A percentile compares a stretch with the other conserved stretches of the same genome.
Evolutionary conservation across 2,113 vertebrate genomes (phyloP).

Genomic region (Ictidomys tridecemlineatus): DNA sequence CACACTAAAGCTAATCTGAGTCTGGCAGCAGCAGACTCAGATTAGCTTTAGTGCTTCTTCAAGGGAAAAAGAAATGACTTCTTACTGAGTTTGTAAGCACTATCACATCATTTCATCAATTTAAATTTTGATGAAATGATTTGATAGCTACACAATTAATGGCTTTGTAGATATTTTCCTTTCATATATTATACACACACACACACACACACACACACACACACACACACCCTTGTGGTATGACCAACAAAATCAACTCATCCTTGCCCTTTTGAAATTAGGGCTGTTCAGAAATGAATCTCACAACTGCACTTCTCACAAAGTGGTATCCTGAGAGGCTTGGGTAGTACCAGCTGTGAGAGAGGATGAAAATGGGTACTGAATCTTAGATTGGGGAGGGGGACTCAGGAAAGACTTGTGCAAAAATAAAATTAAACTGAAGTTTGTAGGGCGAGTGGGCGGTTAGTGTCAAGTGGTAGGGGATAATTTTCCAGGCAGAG

Average conservation of each 20-base stretch:
- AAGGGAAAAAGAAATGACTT: neutral
- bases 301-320: neutral
- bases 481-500: conserved; percentile 59
- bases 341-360: neutral
- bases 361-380: neutral
- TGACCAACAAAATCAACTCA: neutral
- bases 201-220: no score
- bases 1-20: neutral
- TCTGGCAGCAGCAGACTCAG: neutral
- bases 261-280: neutral
- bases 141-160: neutral
- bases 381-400: neutral
- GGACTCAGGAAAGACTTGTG: neutral
- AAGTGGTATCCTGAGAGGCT: neutral
- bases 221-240: neutral
- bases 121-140: neutral
- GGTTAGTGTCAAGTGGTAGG: neutral
- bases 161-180: neutral
- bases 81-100: neutral
- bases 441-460: conserved; percentile 50
- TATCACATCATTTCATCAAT: neutral
- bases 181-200: neutral
- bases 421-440: conserved; percentile 28
- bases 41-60: neutral
- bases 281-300: neutral